phyloP scores from a whole-genome alignment of 2,888 invertebrate species.

The Eulithis prunata region DNA sequence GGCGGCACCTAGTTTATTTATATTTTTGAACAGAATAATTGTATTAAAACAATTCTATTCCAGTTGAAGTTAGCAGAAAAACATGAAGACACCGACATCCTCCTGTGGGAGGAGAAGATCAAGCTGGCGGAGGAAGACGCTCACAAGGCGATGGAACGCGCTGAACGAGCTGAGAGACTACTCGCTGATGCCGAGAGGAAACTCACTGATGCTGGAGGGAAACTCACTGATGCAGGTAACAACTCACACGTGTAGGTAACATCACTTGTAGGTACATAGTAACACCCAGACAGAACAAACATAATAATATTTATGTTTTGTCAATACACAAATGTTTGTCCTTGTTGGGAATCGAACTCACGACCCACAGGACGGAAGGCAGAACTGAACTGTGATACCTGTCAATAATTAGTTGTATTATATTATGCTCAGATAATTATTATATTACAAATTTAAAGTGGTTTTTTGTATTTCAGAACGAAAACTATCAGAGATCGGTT shows the following conservation, averaged over 20 bases:
- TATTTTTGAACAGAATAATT: no score
- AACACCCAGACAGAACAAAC: no score
- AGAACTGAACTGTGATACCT: no score
- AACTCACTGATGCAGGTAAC: conserved; percentile 18
- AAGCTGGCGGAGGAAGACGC: conserved; percentile 88
- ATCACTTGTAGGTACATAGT: no score
- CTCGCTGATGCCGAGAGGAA: conserved; percentile 40
- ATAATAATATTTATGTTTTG: no score
- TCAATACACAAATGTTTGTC: no score
- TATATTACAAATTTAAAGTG: not conserved
- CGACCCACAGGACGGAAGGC: no score
- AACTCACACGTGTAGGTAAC: no score
- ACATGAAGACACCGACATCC: conserved; percentile 87
- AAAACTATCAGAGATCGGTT: conserved; percentile 40
- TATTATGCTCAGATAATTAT: no score
- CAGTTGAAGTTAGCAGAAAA: conserved; percentile 86
- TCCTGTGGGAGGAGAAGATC: conserved; percentile 88
- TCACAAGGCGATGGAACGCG: conserved; percentile 84
- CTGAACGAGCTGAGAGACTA: conserved; percentile 77
- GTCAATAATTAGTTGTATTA: no score
- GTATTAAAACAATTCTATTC: not conserved
- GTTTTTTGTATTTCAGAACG: conserved; percentile 9
- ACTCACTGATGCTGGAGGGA: conserved; percentile 2
- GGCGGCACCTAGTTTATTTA: no score
- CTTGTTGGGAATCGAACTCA: no score